phyloP scores from a whole-genome alignment of 2,113 vertebrate genomes.

The Sterrhoptilus dennistouni region DNA sequence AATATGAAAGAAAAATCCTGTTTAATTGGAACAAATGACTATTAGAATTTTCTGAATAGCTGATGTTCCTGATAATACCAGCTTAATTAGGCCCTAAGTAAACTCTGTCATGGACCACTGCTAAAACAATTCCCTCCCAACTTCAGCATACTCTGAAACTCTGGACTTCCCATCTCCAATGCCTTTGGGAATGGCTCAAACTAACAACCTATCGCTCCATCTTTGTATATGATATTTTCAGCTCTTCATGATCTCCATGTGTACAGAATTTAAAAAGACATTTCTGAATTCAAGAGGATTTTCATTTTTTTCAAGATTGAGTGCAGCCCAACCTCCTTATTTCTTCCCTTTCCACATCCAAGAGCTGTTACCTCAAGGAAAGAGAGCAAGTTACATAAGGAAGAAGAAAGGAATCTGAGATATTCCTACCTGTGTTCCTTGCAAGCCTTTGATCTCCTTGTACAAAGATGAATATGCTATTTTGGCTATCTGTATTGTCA shows the following conservation, averaged over 20 bases:
- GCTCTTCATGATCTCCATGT: background rate
- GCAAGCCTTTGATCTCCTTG: background rate
- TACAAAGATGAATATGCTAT: rapidly evolving
- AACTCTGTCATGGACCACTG: background rate
- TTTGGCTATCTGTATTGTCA: background rate
- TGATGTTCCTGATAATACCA: background rate
- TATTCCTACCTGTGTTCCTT: background rate
- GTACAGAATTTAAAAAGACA: background rate
- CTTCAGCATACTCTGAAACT: background rate
- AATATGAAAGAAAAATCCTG: background rate
- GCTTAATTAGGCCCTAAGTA: background rate
- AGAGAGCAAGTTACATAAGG: background rate
- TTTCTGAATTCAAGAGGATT: background rate
- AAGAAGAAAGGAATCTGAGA: background rate
- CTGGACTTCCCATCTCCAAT: background rate
- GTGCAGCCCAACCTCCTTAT: background rate
- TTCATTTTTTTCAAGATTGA: background rate
- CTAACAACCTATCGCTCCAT: background rate
- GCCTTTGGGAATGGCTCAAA: background rate
- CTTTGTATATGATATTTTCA: background rate
- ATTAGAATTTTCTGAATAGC: background rate
- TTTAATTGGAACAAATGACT: background rate
- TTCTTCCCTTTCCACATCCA: background rate
- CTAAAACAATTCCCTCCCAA: background rate
- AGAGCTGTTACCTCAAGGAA: background rate